Conservation (phyloP, 2,888 invertebrate genomes). For the Pterostichus madidus region DNA sequence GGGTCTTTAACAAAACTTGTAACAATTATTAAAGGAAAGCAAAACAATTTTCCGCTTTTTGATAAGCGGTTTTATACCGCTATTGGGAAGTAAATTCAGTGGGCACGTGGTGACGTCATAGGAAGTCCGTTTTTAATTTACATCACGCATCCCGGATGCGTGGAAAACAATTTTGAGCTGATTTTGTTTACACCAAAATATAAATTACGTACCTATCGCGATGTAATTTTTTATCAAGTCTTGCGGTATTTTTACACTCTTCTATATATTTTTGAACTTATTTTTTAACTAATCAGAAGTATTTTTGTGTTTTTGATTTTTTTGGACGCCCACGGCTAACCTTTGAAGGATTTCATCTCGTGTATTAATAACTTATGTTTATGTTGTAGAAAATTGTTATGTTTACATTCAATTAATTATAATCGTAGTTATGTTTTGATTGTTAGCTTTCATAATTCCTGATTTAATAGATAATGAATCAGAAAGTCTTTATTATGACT, state of each 20-base stretch:
- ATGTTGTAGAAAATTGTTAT: slow-evolving; percentile 13
- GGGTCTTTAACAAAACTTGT: slow-evolving; percentile 3
- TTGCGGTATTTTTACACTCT: slow-evolving; percentile 35
- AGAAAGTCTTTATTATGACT: slow-evolving; percentile 5
- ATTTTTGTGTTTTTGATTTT: slow-evolving; percentile 31
- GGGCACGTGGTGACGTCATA: slow-evolving; percentile 66
- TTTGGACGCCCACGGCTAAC: slow-evolving; percentile 15
- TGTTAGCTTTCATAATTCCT: neutral
- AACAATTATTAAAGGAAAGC: slow-evolving; percentile 22
- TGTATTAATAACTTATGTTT: slow-evolving; percentile 41
- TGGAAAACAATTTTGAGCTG: slow-evolving; percentile 69
- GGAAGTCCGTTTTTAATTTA: slow-evolving; percentile 68
- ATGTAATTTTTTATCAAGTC: slow-evolving; percentile 20
- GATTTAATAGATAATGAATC: neutral
- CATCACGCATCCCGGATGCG: slow-evolving; percentile 71
- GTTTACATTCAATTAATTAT: slow-evolving; percentile 37
- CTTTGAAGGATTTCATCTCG: neutral
- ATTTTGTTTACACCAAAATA: slow-evolving; percentile 55
- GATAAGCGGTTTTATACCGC: slow-evolving; percentile 46
- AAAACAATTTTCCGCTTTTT: slow-evolving; percentile 31
- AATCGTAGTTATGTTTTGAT: neutral
- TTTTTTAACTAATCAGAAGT: slow-evolving; percentile 27
- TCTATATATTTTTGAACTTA: slow-evolving; percentile 23
- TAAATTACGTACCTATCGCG: slow-evolving; percentile 42
- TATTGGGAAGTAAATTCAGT: slow-evolving; percentile 50